A percentile compares a stretch with the other conserved stretches of the same genome.
phyloP scores from a whole-genome alignment of 30 jellyfish, hydroid and myxozoan genomes.

The Turritopsis rubra region DNA sequence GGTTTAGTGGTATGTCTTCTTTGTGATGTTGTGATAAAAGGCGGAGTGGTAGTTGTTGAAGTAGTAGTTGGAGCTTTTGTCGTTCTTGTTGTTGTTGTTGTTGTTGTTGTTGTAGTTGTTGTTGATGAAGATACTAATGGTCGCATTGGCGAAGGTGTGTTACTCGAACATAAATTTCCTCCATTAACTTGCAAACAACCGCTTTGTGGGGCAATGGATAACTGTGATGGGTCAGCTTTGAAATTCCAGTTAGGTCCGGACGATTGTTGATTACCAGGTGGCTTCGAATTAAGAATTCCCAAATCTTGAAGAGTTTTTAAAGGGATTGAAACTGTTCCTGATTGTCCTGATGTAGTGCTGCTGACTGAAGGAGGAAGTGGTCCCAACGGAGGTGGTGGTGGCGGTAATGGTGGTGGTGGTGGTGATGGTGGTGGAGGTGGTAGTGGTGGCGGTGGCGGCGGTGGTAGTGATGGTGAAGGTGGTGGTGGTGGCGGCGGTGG shows the following conservation, averaged over 20 bases:
- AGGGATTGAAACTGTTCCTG: constrained; percentile 8
- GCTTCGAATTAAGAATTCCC: background rate
- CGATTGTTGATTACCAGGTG: background rate
- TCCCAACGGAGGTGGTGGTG: constrained; percentile 1
- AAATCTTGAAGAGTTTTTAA: background rate
- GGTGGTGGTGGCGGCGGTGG: constrained; percentile 1
- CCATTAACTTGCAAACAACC: constrained; percentile 26
- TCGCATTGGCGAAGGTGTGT: constrained; percentile 14
- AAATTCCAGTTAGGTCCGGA: background rate
- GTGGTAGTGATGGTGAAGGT: constrained; percentile 20
- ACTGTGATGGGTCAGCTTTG: constrained; percentile 13
- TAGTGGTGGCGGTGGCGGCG: constrained; percentile 9
- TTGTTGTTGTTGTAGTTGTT: constrained; percentile 7
- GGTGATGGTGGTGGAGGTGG: background rate
- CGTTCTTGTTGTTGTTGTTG: constrained; percentile 11
- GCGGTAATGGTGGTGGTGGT: constrained; percentile 9
- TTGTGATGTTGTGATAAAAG: background rate
- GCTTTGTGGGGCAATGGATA: background rate
- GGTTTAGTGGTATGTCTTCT: constrained; percentile 20
- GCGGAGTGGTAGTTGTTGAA: constrained; percentile 13
- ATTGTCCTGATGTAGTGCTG: background rate
- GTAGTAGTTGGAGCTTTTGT: constrained; percentile 11
- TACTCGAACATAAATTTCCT: constrained; percentile 8
- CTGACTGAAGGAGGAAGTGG: constrained; percentile 17
- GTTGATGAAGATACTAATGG: background rate